Evolutionary conservation across 1,140 invertebrate species (phyloP).

Genomic region (Chrysopa pallens): DNA sequence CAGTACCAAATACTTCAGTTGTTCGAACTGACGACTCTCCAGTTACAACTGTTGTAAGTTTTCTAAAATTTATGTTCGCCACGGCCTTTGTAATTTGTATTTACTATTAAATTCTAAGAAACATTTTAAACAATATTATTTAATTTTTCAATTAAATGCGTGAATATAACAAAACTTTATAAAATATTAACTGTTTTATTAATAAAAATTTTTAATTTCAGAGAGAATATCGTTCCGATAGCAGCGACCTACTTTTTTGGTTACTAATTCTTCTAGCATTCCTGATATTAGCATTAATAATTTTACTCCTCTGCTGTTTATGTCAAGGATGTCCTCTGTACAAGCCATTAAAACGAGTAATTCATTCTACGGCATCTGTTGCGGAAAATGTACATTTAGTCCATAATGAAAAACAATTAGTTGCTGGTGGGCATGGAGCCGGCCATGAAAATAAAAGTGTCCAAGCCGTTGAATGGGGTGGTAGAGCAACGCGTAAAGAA

Average conservation of each 20-base stretch:
- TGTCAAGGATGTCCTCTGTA: constrained; percentile 67
- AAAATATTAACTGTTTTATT: too few relatives aligned
- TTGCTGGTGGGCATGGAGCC: constrained; percentile 25
- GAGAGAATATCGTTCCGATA: constrained; percentile 50
- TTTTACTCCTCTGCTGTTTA: constrained; percentile 58
- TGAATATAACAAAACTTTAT: too few relatives aligned
- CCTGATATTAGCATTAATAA: constrained; percentile 48
- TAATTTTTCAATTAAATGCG: too few relatives aligned
- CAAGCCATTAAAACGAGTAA: constrained; percentile 53
- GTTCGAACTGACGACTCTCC: constrained; percentile 9
- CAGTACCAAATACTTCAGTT: constrained; percentile 19
- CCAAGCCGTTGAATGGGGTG: constrained; percentile 36
- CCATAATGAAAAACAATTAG: constrained; percentile 26
- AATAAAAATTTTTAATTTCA: constrained; percentile 23
- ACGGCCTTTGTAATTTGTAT: too few relatives aligned
- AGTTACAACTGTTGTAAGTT: constrained; percentile 5
- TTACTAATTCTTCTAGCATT: constrained; percentile 53
- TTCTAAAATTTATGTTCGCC: too few relatives aligned
- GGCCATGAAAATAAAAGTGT: constrained; percentile 44
- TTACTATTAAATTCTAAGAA: too few relatives aligned
- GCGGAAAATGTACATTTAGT: constrained; percentile 50
- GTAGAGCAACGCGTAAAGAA: constrained; percentile 36
- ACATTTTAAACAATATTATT: too few relatives aligned
- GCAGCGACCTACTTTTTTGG: constrained; percentile 38
- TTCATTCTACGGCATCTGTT: constrained; percentile 51